These are phyloP conservation scores for Trichomalopsis sarcophagae DNA, from an alignment of 1,140 invertebrate genomes.

Conservation along the genomic window DNA sequence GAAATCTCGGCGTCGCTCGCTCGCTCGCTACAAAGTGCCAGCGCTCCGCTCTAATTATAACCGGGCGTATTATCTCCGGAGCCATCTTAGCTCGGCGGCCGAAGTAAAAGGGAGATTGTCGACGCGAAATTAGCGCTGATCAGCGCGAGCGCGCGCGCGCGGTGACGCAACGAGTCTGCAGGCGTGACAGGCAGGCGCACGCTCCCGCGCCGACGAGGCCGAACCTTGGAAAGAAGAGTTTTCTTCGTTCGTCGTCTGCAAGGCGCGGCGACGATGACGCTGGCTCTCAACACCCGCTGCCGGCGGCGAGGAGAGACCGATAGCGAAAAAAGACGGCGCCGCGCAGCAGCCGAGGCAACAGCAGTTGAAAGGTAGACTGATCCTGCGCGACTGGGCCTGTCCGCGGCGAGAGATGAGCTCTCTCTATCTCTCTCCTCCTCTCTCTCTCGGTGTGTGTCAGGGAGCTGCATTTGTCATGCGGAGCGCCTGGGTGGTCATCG, in stretches of 20 bases:
- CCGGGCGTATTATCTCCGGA: constrained; percentile 8
- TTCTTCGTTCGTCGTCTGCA: not conserved
- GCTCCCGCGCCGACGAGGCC: not conserved
- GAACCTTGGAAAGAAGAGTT: constrained; percentile 27
- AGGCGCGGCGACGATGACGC: constrained; percentile 15
- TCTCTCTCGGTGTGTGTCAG: constrained; percentile 43
- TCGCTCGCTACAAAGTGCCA: not conserved
- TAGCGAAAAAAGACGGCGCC: not conserved
- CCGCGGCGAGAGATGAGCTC: constrained; percentile 48
- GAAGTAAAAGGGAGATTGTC: constrained; percentile 59
- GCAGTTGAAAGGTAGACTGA: constrained; percentile 52
- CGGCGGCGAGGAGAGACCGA: constrained; percentile 11
- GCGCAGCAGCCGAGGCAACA: too few relatives aligned
- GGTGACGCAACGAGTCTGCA: too few relatives aligned
- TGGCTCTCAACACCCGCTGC: constrained; percentile 13
- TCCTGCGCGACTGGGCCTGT: constrained; percentile 49
- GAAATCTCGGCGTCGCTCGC: not conserved
- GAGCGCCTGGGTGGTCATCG: constrained; percentile 61
- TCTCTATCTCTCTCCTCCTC: not conserved
- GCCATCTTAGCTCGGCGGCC: not conserved
- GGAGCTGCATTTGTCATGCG: constrained; percentile 62
- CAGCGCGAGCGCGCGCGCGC: too few relatives aligned
- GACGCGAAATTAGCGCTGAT: constrained; percentile 32
- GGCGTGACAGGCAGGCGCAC: not conserved
- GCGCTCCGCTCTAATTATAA: constrained; percentile 26